These are phyloP conservation scores for Sceloporus tristichus DNA, from an alignment of 2,113 vertebrate genomes.

Conservation along the genomic window DNA sequence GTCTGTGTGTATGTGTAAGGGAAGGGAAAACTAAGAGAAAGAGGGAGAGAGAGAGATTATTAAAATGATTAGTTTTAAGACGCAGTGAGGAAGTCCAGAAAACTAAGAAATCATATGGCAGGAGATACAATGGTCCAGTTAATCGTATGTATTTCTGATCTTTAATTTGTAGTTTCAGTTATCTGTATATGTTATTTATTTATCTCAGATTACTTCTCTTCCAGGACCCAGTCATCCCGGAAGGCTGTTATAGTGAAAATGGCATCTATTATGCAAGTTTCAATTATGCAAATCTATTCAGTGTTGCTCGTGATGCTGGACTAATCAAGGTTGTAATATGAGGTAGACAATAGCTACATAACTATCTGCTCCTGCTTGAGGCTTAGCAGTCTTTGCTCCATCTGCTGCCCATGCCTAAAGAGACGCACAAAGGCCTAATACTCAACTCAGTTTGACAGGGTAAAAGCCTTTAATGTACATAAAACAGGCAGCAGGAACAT, in stretches of 20 bases:
- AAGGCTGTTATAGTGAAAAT: conserved; percentile 64
- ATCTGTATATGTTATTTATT: conserved; percentile 30
- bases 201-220: conserved; percentile 33
- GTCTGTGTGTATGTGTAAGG: background rate
- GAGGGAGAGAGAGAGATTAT: background rate
- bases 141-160: background rate
- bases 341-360: conserved; percentile 25
- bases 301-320: conserved; percentile 20
- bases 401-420: background rate
- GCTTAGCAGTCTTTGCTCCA: conserved; percentile 31
- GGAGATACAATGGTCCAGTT: conserved; percentile 21
- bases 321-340: conserved; percentile 51
- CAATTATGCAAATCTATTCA: conserved; percentile 66
- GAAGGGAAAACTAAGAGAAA: background rate
- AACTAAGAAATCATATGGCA: background rate
- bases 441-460: background rate
- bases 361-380: conserved; percentile 37
- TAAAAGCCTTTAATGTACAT: background rate
- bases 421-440: background rate
- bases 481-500: background rate
- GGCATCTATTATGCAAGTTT: conserved; percentile 41
- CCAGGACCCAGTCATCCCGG: conserved; percentile 43
- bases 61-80: background rate
- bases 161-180: conserved; percentile 1
- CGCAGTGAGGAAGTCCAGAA: background rate